A percentile compares a stretch with the other conserved stretches of the same genome.
These are phyloP conservation scores for Hyperoodon ampullatus DNA, from an alignment of 2,113 vertebrate genomes.

Conservation along the genomic window DNA sequence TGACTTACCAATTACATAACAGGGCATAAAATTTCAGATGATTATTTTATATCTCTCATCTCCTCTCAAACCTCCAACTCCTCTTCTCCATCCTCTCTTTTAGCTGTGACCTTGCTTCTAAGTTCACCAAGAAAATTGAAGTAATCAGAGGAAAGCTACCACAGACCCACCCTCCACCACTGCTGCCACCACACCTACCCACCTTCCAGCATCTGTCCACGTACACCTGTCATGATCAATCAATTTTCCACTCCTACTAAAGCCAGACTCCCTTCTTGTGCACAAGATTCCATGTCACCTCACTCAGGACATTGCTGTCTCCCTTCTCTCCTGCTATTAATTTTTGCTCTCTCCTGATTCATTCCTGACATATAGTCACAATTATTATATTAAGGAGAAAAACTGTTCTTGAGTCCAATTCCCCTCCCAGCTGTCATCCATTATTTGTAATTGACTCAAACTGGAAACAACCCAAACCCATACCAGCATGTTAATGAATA, in stretches of 20 bases:
- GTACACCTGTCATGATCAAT: background rate
- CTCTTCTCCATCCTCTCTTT: background rate
- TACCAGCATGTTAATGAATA: background rate
- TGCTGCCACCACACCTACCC: background rate
- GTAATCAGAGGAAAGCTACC: background rate
- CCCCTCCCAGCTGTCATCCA: background rate
- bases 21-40: background rate
- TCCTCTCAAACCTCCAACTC: background rate
- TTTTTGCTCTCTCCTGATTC: background rate
- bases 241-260: background rate
- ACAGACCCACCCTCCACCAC: background rate
- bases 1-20: background rate
- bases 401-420: background rate
- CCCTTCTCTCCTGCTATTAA: background rate
- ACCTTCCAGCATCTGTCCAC: background rate
- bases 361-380: background rate
- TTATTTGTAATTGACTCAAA: background rate
- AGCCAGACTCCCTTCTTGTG: background rate
- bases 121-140: background rate
- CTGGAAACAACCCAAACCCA: background rate
- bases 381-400: constrained; percentile 14
- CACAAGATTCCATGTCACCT: background rate
- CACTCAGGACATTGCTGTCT: background rate
- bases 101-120: background rate
- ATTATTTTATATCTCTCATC: background rate